These are phyloP conservation scores for Trichomalopsis sarcophagae DNA, from an alignment of 1,140 invertebrate genomes.

Conservation along the genomic window DNA sequence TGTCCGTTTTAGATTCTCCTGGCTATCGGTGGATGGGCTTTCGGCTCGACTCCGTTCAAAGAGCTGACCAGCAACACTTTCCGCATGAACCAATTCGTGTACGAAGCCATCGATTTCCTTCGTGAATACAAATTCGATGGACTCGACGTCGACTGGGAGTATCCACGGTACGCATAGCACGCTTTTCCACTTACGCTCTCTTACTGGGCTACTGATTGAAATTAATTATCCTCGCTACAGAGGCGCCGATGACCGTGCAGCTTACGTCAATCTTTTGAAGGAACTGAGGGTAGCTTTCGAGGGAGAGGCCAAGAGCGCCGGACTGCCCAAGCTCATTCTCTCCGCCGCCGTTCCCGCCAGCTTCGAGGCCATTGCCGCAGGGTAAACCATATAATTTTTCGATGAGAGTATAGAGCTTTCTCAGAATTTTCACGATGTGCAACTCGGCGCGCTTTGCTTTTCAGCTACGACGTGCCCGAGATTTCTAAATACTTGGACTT, in stretches of 20 bases:
- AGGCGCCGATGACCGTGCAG: conserved; percentile 88
- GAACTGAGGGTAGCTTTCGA: conserved; percentile 93
- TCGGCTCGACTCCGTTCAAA: conserved; percentile 94
- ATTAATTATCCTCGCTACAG: conserved; percentile 63
- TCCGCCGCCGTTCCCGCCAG: conserved; percentile 94
- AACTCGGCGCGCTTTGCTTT: conserved; percentile 36
- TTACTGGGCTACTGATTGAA: background rate
- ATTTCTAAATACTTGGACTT: conserved; percentile 95
- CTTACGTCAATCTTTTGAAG: conserved; percentile 87
- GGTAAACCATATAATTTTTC: conserved; percentile 71
- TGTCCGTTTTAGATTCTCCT: conserved; percentile 80
- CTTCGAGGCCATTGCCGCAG: conserved; percentile 93
- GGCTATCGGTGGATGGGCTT: conserved; percentile 96
- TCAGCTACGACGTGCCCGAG: conserved; percentile 92
- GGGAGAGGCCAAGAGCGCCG: conserved; percentile 83
- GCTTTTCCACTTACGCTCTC: background rate
- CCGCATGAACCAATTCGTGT: conserved; percentile 96
- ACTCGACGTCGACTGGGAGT: conserved; percentile 98
- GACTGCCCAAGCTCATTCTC: conserved; percentile 84
- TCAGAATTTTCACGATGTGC: too few relatives aligned
- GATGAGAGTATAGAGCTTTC: too few relatives aligned
- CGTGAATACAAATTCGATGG: conserved; percentile 95
- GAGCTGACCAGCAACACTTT: conserved; percentile 92
- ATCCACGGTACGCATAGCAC: conserved; percentile 76
- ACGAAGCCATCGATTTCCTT: conserved; percentile 94